phyloP scores from a whole-genome alignment of 2,113 vertebrate genomes.

The Toxostoma redivivum region DNA sequence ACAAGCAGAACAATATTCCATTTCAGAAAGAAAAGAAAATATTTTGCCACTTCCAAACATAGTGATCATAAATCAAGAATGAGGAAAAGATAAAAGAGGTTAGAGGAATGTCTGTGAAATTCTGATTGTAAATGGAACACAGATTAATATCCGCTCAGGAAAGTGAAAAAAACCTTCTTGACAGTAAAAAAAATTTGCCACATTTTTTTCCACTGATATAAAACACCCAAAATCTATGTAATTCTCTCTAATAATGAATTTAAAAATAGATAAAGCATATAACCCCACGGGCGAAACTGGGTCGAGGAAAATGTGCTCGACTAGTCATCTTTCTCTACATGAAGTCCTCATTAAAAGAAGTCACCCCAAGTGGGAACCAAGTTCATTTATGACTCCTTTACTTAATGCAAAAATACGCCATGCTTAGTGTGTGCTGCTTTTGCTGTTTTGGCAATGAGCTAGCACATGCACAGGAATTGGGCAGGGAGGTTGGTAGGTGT shows the following conservation, averaged over 20 bases:
- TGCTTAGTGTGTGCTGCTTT: background rate
- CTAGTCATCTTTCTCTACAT: background rate
- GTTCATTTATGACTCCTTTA: slow-evolving; percentile 3
- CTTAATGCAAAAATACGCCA: background rate
- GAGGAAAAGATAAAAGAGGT: background rate
- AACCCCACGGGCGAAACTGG: background rate
- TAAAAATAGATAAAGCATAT: background rate
- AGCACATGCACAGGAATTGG: background rate
- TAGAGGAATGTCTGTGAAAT: background rate
- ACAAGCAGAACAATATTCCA: background rate
- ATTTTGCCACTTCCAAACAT: background rate
- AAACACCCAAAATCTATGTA: background rate
- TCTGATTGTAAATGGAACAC: background rate
- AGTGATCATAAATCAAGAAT: background rate
- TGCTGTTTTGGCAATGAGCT: background rate
- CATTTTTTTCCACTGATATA: background rate
- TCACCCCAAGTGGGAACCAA: background rate
- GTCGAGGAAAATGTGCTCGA: background rate
- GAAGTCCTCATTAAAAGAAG: slow-evolving; percentile 27
- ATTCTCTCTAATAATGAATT: background rate
- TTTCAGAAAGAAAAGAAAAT: background rate
- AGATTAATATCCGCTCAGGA: background rate
- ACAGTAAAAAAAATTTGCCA: background rate
- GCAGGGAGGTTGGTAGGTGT: background rate
- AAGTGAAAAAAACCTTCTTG: background rate